A percentile compares a stretch with the other conserved stretches of the same genome.
Evolutionary conservation across 2,888 invertebrate species (phyloP).

Genomic region (Apamea sordens): DNA sequence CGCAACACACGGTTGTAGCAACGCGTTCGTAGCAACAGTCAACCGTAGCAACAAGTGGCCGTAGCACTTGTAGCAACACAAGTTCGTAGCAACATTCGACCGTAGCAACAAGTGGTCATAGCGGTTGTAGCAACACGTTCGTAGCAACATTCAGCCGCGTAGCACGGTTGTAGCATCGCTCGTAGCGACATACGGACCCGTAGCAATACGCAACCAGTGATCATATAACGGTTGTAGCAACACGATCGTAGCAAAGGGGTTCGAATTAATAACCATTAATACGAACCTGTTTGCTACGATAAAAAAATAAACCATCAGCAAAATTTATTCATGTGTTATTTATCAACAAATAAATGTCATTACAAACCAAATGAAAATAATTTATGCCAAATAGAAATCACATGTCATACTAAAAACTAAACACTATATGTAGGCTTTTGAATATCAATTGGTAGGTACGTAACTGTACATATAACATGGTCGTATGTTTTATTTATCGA

Average conservation of each 20-base stretch:
- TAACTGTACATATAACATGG: neutral
- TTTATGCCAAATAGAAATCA: too few species aligned
- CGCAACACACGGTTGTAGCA: neutral
- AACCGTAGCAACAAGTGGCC: neutral
- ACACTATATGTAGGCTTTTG: too few species aligned
- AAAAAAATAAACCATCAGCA: too few species aligned
- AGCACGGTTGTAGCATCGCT: neutral
- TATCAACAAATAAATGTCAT: neutral
- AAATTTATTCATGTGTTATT: too few species aligned
- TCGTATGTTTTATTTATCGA: neutral
- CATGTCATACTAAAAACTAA: too few species aligned
- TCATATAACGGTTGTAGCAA: constrained; percentile 1
- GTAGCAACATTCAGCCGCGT: neutral
- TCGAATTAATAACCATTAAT: too few species aligned
- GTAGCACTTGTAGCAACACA: neutral
- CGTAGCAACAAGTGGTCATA: neutral
- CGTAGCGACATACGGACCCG: neutral
- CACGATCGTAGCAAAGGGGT: neutral
- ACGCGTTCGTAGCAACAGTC: neutral
- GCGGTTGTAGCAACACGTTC: neutral
- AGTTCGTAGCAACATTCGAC: neutral
- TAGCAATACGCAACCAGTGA: neutral
- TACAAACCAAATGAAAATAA: neutral
- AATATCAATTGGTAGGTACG: neutral
- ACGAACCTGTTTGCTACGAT: too few species aligned